These are phyloP conservation scores for Drosophila meridionalis DNA, from an alignment of 2,888 invertebrate species.

Conservation along the genomic window DNA sequence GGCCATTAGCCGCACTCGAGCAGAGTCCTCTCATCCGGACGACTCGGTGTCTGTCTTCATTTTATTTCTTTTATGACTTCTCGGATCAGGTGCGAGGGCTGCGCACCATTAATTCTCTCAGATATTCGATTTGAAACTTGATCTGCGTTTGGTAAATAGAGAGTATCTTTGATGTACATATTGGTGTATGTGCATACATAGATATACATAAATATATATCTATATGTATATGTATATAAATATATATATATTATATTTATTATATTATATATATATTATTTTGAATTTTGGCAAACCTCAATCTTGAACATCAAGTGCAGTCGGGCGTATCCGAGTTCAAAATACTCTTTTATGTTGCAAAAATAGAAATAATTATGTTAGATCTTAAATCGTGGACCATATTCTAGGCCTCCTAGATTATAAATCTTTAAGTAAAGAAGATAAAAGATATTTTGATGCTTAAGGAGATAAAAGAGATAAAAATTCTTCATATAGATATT, in stretches of 20 bases:
- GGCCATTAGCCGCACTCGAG: conserved; percentile 23
- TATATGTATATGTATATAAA: not conserved
- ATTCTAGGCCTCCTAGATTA: too few species aligned
- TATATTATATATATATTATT: too few species aligned
- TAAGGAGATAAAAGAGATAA: too few species aligned
- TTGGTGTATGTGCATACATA: too few species aligned
- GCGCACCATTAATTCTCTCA: not conserved
- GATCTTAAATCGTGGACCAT: too few species aligned
- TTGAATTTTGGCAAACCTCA: not conserved
- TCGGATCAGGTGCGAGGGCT: conserved; percentile 20
- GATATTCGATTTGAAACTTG: conserved; percentile 6
- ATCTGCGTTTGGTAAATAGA: conserved; percentile 1
- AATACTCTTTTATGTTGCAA: not conserved
- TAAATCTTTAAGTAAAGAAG: too few species aligned
- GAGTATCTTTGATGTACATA: not conserved
- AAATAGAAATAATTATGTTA: not conserved
- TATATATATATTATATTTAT: not conserved
- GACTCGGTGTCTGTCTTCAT: not conserved
- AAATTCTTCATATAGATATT: too few species aligned
- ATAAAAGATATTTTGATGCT: too few species aligned
- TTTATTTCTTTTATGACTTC: not conserved
- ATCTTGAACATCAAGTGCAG: not conserved
- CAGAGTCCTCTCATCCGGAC: conserved; percentile 6
- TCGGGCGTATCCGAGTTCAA: not conserved
- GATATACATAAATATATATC: not conserved